Evolutionary conservation across 2,888 invertebrate genomes (phyloP), one percentile per base, ranked within the genome.

Genomic region (Pardosa pseudoannulata): DNA sequence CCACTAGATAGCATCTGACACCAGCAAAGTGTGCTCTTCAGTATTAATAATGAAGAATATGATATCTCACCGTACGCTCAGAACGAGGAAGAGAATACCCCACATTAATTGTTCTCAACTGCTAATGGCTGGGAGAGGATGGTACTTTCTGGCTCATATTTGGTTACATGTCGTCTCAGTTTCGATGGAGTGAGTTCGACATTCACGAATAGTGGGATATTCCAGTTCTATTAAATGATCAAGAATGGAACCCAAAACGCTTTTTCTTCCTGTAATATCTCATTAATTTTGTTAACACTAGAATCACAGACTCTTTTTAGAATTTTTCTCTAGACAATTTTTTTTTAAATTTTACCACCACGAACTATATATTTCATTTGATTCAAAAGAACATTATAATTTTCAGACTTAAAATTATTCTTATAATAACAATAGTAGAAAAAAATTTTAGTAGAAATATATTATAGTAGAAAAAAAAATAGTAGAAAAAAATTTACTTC

Each of bases 21-120:
- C 56, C 23, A 23, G 23, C 16, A 23, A n/a, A 56, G 11, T 23
- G 5, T 23, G 23, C 56, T 19, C 23, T 19, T 16, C 3, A 56
- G 16, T 19, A 56, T 56, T 56, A 50, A 31, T 70, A 65, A 79
- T 29, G 62, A 67, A 79, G 56, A 64, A 72, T 62, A 41, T 6
- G 70, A 71, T 74, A 76, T 28, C 23, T 39, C n/a, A 36, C 13
- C 23, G 11, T 23, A 5, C 5, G 23, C n/a, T 19, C 6, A 6
- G 23, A 6, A 56, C 5, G 39, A 27, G 39, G 19, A 0, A 64
- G 36, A 1, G 39, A 3, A 50, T 39, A 6, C 13, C 56, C 29
- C 50, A 32, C 32, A 83, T 56, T 79, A 65, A 27, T 65, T 32
- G n/a, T 79, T 11, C 28, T 13, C 27, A 6, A 46, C 27, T 65